These are phyloP conservation scores for Ceryle rudis DNA, from an alignment of 2,797 vertebrate genomes.

Conservation along the genomic window DNA sequence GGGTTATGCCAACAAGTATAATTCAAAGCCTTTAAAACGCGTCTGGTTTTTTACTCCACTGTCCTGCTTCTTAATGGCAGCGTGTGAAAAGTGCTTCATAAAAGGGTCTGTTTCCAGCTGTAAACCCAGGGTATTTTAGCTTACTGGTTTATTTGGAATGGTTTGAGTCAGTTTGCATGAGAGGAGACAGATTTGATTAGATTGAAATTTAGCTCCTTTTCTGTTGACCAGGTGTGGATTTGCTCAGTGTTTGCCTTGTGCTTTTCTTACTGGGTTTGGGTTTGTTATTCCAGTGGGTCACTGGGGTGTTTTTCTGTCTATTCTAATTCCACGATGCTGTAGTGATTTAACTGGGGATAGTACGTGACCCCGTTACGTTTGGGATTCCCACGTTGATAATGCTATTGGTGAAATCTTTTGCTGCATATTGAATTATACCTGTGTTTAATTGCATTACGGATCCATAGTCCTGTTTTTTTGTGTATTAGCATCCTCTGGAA, in stretches of 20 bases:
- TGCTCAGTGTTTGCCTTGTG: not conserved
- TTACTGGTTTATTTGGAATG: not conserved
- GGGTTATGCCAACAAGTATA: not conserved
- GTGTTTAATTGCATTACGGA: conserved; percentile 47
- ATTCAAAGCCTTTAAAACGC: not conserved
- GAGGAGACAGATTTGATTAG: not conserved
- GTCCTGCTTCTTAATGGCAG: not conserved
- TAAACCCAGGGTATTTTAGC: not conserved
- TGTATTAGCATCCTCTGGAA: conserved; percentile 65
- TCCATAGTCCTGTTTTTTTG: conserved; percentile 39
- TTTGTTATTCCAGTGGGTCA: not conserved
- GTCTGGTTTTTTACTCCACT: not conserved
- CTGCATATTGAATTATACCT: conserved; percentile 63
- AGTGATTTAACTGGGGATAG: not conserved
- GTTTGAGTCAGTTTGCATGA: rapidly evolving
- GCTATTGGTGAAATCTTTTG: conserved; percentile 18
- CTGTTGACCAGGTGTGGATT: not conserved
- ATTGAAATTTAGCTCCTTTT: not conserved
- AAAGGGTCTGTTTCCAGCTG: not conserved
- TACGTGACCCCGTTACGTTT: not conserved
- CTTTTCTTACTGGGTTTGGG: not conserved
- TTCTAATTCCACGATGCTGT: not conserved
- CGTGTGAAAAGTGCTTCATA: not conserved
- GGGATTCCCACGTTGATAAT: conserved; percentile 29
- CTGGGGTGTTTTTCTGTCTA: not conserved